These are phyloP conservation scores for Cebidichthys violaceus DNA, from an alignment of 2,113 vertebrate genomes.

Conservation along the genomic window DNA sequence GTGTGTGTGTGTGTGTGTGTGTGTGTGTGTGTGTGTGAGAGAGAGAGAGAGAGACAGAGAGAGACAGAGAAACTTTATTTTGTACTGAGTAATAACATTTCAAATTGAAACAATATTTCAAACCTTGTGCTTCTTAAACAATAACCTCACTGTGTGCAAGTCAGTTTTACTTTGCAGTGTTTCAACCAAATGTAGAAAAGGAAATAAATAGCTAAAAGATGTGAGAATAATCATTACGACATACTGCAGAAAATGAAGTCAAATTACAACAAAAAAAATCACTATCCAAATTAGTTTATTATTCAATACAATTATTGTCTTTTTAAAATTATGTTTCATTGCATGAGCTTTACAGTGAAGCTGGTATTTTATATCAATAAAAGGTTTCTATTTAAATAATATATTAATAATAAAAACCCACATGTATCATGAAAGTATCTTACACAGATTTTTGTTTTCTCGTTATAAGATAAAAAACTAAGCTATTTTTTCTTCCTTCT, in stretches of 20 bases:
- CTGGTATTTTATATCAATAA: neutral
- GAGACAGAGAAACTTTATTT: too few relatives aligned
- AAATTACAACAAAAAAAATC: neutral
- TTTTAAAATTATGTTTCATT: neutral
- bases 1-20: neutral
- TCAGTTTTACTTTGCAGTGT: neutral
- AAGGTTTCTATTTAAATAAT: neutral
- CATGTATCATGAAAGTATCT: neutral
- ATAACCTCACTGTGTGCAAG: neutral
- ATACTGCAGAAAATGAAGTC: neutral
- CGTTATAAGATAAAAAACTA: neutral
- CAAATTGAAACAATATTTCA: neutral
- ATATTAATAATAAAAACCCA: neutral
- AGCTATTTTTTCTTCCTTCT: neutral
- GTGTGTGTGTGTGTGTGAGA: neutral
- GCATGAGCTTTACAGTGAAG: neutral
- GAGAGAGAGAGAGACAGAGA: too few relatives aligned
- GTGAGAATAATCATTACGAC: slow-evolving; percentile 7
- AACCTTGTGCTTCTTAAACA: neutral
- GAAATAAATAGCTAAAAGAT: slow-evolving; percentile 18
- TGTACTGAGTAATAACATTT: neutral
- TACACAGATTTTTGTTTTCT: neutral
- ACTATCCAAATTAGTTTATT: neutral
- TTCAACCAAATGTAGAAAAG: neutral
- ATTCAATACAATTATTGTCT: neutral